Percentiles rank a stretch among this genome's conserved stretches.
Evolutionary conservation across 1,140 invertebrate species (phyloP).

Genomic region (Drosophila oshimai): DNA sequence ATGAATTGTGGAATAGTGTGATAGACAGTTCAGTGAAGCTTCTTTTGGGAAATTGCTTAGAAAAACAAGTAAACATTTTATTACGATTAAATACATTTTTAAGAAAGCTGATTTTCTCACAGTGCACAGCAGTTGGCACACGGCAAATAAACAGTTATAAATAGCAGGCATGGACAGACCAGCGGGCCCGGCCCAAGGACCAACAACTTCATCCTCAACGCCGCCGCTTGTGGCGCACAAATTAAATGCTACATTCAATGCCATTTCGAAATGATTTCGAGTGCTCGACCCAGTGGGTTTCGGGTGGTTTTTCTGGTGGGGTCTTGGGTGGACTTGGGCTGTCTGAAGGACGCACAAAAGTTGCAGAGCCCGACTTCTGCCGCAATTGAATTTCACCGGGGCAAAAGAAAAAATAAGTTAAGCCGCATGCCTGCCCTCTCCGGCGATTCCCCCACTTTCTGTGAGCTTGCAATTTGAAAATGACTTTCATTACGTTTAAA

Average conservation of each 20-base stretch:
- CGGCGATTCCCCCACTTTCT: neutral
- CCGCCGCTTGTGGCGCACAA: slow-evolving; percentile 60
- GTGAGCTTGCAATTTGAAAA: slow-evolving; percentile 54
- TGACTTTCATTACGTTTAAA: slow-evolving; percentile 75
- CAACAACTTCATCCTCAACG: slow-evolving; percentile 34
- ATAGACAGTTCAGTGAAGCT: too few species aligned
- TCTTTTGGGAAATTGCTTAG: neutral
- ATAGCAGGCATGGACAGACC: slow-evolving; percentile 30
- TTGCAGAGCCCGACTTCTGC: slow-evolving; percentile 61
- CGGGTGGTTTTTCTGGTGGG: neutral
- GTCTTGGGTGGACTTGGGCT: neutral
- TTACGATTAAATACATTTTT: too few species aligned
- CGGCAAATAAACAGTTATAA: slow-evolving; percentile 77
- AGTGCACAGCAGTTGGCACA: slow-evolving; percentile 24
- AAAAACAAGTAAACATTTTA: slow-evolving; percentile 3
- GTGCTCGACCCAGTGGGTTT: slow-evolving; percentile 24
- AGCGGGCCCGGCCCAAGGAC: slow-evolving; percentile 24
- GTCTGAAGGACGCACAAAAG: slow-evolving; percentile 64
- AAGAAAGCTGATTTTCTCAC: neutral
- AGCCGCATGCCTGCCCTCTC: slow-evolving; percentile 34
- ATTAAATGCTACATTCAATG: slow-evolving; percentile 81
- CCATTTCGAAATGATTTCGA: slow-evolving; percentile 74
- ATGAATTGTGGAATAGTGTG: too few species aligned
- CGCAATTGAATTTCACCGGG: slow-evolving; percentile 69
- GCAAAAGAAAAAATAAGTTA: slow-evolving; percentile 34